Base-by-base conservation (phyloP, 2,888 invertebrate genomes). In the Lithophane semibrunnea region DNA sequence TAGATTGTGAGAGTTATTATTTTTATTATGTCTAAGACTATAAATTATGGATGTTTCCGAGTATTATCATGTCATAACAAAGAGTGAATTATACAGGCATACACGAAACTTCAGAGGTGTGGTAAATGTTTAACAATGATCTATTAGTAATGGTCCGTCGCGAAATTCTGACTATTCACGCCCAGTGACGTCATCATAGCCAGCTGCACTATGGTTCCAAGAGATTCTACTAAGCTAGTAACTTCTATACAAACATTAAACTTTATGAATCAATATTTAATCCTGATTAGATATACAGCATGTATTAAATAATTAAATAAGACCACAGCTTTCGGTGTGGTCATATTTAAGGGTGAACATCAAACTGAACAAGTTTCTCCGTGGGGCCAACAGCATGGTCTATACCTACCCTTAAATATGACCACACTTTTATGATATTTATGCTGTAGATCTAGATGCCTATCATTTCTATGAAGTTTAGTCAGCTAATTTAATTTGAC, bases 131-230 rank as follows among this genome's bases (percentile, higher is more conserved):
- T 73, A 86, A 88, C 86, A 87, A 86, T 76, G 67, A 73, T 69
- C 77, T 79, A 86, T 88, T 88, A 86, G 88, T 88, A 49, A 71
- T 77, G 86, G 71, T 83, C 68, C 37, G 68, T 73, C 75, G 75
- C 61, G 60, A 77, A 83, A 42, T 72, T 86, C 54, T 72, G 56
- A 12, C n/a, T 65, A 52, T 73, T 71, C 67, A 83, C 64, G 37
- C 74, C 70, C 60, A 58, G 21, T 83, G 86, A 83, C 58, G 74
- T 78, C 64, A 86, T n/a, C 56, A 29, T 54, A 63, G 37, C 72
- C 84, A 79, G 79, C 72, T 83, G 83, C 24, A 49, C 9, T 5
- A 7, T 49, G 21, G 2, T 56, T 60, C 49, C 21, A 21, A 29
- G n/a, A 78, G 10, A 16, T 49, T 49, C 12, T 67, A 61, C 56